Base-by-base conservation (phyloP, 1,140 invertebrate species). In the Watersipora subatra region DNA sequence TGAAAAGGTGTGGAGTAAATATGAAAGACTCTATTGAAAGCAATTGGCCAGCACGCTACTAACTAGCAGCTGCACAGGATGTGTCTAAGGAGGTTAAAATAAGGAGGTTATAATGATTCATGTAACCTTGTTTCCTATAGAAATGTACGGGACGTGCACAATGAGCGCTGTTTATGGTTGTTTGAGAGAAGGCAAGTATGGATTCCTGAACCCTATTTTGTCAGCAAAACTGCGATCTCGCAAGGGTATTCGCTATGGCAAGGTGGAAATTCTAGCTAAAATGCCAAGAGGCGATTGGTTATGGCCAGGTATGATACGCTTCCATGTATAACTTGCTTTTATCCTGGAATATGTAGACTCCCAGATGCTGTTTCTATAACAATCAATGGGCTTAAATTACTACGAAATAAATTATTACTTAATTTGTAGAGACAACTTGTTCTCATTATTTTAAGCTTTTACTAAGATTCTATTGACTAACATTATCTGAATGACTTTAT, bases 241-340 rank as follows among this genome's bases (percentile, higher is more conserved):
- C 7, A 28, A 24, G 17, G 27, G 22, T 12, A 59, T 65, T 55
- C 84, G 83, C 68, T 90, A 87, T 70, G 89, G 89, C 15, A 83
- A 82, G 72, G 82, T 91, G n/a, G 88, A 90, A 74, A 82, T 90
- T 2, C 80, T 83, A 17, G 88, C 88, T 0, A 89, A 88, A 75
- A 76, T 90, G 71, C 88, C 89, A 0, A 78, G 80, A 69, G 89
- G 89, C 55, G 87, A 88, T 75, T 91, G 89, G 89, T 68, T 90
- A 1, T 87, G 87, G 83, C 88, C 89, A 76, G 85, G 87, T 86
- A 78, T 75, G 68, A 12, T 1, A 2, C 27, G n/a, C n/a, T n/a
- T n/a, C n/a, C n/a, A n/a, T n/a, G n/a, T n/a, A n/a, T n/a, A 17
- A n/a, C n/a, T n/a, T n/a, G n/a, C n/a, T n/a, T n/a, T n/a, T n/a